Percentiles rank a stretch among this genome's conserved stretches.
Conservation (phyloP, 1,140 invertebrate species). For the Idris sp. region DNA sequence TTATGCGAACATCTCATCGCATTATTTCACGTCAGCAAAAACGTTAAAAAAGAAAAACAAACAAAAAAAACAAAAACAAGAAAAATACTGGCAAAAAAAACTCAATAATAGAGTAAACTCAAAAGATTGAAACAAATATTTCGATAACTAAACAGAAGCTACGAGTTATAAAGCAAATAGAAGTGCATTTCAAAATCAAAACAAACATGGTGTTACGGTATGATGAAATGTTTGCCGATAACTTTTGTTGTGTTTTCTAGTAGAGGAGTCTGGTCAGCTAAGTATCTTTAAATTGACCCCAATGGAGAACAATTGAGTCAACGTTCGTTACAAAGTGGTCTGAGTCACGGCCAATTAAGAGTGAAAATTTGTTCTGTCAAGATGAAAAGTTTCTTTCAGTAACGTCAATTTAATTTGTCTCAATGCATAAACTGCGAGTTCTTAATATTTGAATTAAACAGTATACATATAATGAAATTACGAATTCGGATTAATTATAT, state of each 20-base stretch:
- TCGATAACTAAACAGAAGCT: too few species aligned
- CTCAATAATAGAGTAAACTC: too few species aligned
- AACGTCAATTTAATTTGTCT: conserved; percentile 17
- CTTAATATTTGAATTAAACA: too few species aligned
- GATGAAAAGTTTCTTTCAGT: conserved; percentile 42
- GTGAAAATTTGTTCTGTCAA: conserved; percentile 49
- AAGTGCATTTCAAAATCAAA: too few species aligned
- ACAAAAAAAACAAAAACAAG: too few species aligned
- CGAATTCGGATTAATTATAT: conserved; percentile 16
- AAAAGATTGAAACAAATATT: too few species aligned
- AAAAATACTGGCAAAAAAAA: too few species aligned
- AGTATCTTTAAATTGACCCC: conserved; percentile 57
- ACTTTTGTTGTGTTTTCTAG: conserved; percentile 35
- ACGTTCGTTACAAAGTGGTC: conserved; percentile 55
- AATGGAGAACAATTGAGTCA: conserved; percentile 65
- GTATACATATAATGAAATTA: conserved; percentile 12
- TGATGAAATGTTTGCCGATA: conserved; percentile 46
- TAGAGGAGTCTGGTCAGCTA: conserved; percentile 26
- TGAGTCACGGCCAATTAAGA: conserved; percentile 65
- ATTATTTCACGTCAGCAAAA: not conserved
- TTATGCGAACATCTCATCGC: conserved; percentile 30
- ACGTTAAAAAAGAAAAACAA: too few species aligned
- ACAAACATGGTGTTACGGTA: not conserved
- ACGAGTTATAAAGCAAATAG: too few species aligned
- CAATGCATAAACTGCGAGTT: not conserved